Evolutionary conservation across 2,888 invertebrate species (phyloP).

Genomic region (Aphidoletes aphidimyza): DNA sequence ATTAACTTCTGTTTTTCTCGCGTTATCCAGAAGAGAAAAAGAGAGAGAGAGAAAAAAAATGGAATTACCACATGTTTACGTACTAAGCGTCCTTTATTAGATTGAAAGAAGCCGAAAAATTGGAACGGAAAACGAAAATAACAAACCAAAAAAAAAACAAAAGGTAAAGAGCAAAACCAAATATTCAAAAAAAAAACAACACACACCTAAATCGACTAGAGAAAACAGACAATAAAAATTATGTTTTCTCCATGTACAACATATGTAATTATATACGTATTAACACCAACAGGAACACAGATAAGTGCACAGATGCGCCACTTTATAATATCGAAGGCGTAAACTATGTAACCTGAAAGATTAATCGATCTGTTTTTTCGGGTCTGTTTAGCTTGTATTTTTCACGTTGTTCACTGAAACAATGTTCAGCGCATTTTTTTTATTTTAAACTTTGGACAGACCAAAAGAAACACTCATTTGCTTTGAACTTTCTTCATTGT

Average conservation of each 20-base stretch:
- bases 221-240: conserved; percentile 29
- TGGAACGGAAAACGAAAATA: not conserved
- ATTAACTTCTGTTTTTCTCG: conserved; percentile 37
- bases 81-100: conserved; percentile 15
- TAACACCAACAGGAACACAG: conserved; percentile 15
- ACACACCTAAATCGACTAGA: not conserved
- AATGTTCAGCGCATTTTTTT: not conserved
- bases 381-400: not conserved
- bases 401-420: not conserved
- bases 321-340: conserved; percentile 2
- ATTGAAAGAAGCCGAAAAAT: conserved; percentile 32
- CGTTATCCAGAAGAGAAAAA: too few relatives aligned
- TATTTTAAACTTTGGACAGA: not conserved
- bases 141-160: not conserved
- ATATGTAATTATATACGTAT: conserved; percentile 47
- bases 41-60: not conserved
- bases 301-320: conserved; percentile 44
- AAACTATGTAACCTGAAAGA: conserved; percentile 21
- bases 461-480: not conserved
- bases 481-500: not conserved
- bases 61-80: conserved; percentile 33
- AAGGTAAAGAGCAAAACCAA: not conserved
- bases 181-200: not conserved
- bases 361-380: conserved; percentile 35
- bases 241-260: conserved; percentile 25